Base-by-base conservation (phyloP, 2,797 vertebrate species). In the Arremon brunneinucha region DNA sequence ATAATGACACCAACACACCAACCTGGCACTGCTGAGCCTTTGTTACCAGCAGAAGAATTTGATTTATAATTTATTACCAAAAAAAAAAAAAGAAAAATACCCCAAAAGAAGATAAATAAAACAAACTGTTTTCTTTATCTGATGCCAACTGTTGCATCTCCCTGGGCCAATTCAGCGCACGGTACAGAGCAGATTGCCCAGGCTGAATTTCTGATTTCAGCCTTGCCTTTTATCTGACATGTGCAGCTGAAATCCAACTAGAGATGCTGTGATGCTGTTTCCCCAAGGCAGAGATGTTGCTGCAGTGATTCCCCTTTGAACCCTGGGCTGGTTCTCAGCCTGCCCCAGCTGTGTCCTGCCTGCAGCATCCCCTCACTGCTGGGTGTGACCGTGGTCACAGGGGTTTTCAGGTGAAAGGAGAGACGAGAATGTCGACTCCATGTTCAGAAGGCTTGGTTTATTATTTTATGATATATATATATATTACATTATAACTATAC, bases 211-310 rank as follows among this genome's bases (percentile, higher is more conserved):
- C 95, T 95, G 93, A 77, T 90, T 89, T 92, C 95, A 94, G 91
- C 79, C 78, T 91, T 92, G 70, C 14, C 87, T 78, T 92, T 75
- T 82, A 77, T 88, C 85, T 94, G 94, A 96, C 91, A 75, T 39
- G 49, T 95, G 94, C 69, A 89, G 89, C 95, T 90, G 93, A 95
- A 97, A 95, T 88, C 90, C 93, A 88, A 87, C 46, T 34, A 47
- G 81, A 95, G 41, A 6, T 41, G 41, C 41, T 41, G 41, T 41
- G 91, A 35, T 64, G 70, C 34, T 89, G 87, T 97, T 92, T 92
- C 93, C 70, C 69, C 90, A 72, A 94, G 83, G 91, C 79, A 91
- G 92, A 86, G 92, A 64, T 83, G 84, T 60, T 90, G 94, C 92
- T 87, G 91, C 74, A 80, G 56, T 91, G 84, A 60, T 77, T 93